phyloP scores from a whole-genome alignment of 2,888 invertebrate genomes.

The Chrysodeixis includens region DNA sequence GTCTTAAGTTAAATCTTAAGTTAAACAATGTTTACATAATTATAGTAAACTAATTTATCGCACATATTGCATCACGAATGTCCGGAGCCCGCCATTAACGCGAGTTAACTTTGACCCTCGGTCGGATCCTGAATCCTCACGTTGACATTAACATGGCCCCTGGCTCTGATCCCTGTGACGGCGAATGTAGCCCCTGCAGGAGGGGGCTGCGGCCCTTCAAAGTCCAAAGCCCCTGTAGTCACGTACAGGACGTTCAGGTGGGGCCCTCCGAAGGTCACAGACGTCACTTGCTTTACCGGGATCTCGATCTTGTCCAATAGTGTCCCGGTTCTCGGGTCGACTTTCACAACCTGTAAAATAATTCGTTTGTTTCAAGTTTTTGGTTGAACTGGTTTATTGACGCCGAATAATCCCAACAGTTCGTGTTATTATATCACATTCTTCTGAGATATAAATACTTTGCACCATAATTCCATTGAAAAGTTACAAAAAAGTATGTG shows the following conservation, averaged over 20 bases:
- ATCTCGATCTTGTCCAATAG: slow-evolving; percentile 89
- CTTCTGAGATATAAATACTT: no score
- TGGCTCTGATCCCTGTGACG: background rate
- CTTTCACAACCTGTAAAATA: slow-evolving; percentile 80
- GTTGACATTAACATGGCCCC: background rate
- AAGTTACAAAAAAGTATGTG: no score
- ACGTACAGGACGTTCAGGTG: slow-evolving; percentile 82
- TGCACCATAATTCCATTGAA: no score
- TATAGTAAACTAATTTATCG: no score
- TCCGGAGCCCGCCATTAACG: no score
- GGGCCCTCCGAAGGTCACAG: slow-evolving; percentile 92
- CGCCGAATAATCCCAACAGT: no score
- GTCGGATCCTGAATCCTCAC: background rate
- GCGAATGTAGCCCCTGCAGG: background rate
- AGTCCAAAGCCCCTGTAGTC: background rate
- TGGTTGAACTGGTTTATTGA: no score
- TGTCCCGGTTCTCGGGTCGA: slow-evolving; percentile 88
- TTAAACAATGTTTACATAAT: no score
- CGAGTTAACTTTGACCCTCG: no score
- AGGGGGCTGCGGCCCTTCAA: background rate
- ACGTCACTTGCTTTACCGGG: slow-evolving; percentile 92
- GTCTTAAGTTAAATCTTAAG: no score
- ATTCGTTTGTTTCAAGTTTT: no score
- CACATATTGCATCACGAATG: background rate
- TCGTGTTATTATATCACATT: no score